A percentile compares a stretch with the other conserved stretches of the same genome.
phyloP scores from a whole-genome alignment of 2,113 vertebrate species.

The Brachypodius melanocephalos region DNA sequence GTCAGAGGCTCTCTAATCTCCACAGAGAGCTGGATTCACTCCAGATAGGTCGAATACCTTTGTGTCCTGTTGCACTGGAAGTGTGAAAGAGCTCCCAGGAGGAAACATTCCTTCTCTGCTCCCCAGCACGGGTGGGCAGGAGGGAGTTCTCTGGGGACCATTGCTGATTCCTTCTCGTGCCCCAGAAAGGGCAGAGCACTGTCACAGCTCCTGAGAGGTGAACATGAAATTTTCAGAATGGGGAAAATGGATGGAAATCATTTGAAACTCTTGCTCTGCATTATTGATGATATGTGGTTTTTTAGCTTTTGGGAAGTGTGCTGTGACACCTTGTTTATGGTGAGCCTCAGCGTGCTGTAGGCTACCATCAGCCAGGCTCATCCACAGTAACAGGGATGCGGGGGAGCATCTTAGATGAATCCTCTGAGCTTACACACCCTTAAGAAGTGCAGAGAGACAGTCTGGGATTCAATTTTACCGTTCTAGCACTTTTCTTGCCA shows the following conservation, averaged over 20 bases:
- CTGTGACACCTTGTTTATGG: not conserved
- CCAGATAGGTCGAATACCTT: not conserved
- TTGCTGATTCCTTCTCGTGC: not conserved
- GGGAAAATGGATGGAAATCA: not conserved
- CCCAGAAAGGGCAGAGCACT: not conserved
- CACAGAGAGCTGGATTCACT: not conserved
- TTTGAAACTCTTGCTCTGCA: not conserved
- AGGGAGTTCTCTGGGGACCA: not conserved
- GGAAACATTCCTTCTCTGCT: not conserved
- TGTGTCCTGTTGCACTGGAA: not conserved
- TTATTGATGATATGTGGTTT: accelerated
- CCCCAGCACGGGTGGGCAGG: not conserved
- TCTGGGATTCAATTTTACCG: not conserved
- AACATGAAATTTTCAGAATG: not conserved
- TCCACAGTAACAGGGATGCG: not conserved
- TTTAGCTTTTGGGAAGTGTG: not conserved
- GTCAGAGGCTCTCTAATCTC: not conserved
- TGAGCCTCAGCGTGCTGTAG: not conserved
- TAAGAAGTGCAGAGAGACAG: not conserved
- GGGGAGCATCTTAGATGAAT: not conserved
- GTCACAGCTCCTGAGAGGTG: not conserved
- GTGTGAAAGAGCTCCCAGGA: not conserved
- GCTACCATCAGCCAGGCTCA: accelerated
- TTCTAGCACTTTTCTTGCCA: not conserved
- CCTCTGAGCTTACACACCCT: not conserved